Evolutionary conservation across 2,797 vertebrate genomes (phyloP).

Genomic region (Aldrovandia affinis): DNA sequence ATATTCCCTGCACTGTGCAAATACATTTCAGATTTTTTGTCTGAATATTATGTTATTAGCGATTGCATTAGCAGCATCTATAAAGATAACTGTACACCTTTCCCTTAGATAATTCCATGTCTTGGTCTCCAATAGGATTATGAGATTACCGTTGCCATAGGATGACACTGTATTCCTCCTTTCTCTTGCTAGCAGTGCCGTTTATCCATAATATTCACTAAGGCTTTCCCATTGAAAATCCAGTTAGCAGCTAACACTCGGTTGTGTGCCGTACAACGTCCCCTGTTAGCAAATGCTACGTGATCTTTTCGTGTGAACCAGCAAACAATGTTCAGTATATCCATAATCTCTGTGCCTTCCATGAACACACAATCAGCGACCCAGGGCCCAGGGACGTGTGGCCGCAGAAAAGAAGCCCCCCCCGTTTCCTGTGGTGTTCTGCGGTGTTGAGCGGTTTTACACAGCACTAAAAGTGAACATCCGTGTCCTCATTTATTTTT

Average conservation of each 20-base stretch:
- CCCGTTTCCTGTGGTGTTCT: background rate
- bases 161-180: background rate
- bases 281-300: background rate
- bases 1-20: background rate
- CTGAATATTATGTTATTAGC: background rate
- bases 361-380: background rate
- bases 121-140: constrained; percentile 16
- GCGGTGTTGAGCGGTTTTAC: background rate
- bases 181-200: background rate
- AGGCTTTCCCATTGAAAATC: background rate
- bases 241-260: background rate
- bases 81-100: background rate
- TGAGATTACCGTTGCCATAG: background rate
- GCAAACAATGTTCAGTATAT: background rate
- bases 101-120: background rate
- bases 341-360: background rate
- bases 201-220: background rate
- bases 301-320: background rate
- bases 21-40: background rate
- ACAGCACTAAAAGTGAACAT: background rate
- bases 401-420: background rate
- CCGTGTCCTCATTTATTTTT: background rate
- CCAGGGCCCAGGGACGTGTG: background rate
- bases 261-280: too few species aligned
- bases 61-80: background rate